Evolutionary conservation across 2,797 vertebrate genomes (phyloP).

Genomic region (Phrynocephalus forsythii): DNA sequence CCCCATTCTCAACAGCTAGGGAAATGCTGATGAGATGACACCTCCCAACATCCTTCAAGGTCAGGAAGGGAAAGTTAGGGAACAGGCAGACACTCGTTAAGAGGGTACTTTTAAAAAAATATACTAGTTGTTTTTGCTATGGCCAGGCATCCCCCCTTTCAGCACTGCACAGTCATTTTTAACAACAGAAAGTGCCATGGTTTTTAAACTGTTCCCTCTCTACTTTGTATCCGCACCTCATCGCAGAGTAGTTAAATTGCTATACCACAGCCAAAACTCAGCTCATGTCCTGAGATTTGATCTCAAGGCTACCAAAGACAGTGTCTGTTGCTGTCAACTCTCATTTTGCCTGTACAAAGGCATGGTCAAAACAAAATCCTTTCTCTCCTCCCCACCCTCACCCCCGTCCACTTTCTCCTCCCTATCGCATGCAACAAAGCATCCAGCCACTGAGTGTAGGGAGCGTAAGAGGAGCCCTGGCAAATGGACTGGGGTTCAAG

Average conservation of each 20-base stretch:
- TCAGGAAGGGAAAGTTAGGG: conserved; percentile 70
- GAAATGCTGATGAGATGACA: conserved; percentile 88
- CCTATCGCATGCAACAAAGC: conserved; percentile 30
- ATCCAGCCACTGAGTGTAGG: conserved; percentile 51
- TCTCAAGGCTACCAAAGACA: neutral
- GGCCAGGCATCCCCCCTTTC: conserved; percentile 46
- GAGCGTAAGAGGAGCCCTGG: conserved; percentile 22
- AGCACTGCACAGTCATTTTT: conserved; percentile 41
- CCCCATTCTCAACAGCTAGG: conserved; percentile 72
- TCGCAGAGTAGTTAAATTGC: no score
- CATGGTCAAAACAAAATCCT: conserved; percentile 44
- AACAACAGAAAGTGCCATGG: neutral
- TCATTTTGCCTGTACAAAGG: neutral
- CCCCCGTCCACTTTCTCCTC: neutral
- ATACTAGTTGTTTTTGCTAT: conserved; percentile 49
- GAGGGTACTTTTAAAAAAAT: neutral
- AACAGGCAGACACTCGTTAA: conserved; percentile 61
- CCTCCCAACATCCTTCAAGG: conserved; percentile 80
- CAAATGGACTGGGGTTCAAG: conserved; percentile 2
- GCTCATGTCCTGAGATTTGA: no score
- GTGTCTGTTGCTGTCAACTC: neutral
- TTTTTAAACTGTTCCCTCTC: neutral
- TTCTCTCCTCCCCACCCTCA: neutral
- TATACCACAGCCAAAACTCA: no score
- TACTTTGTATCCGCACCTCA: no score